phyloP scores from a whole-genome alignment of 2,113 vertebrate species.

The Naja naja region DNA sequence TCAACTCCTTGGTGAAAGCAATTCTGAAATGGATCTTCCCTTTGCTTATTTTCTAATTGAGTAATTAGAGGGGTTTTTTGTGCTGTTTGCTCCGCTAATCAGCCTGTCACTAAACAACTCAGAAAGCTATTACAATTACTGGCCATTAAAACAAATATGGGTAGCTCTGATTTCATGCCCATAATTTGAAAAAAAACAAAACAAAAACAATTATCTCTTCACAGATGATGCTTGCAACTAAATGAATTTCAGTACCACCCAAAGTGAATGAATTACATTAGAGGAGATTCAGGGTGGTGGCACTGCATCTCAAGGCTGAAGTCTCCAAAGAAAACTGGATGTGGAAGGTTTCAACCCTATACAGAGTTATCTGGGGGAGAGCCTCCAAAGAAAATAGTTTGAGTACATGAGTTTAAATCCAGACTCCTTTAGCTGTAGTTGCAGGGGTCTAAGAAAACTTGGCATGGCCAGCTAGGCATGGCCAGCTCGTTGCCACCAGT shows the following conservation, averaged over 20 bases:
- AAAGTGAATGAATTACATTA: not conserved
- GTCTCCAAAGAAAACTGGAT: not conserved
- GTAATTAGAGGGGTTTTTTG: not conserved
- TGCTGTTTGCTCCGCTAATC: not conserved
- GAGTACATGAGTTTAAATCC: not conserved
- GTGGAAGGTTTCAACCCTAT: not conserved
- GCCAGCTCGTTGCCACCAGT: not conserved
- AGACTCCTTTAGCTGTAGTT: not conserved
- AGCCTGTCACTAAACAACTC: fast-evolving
- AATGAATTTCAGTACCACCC: not conserved
- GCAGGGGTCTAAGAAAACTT: not conserved
- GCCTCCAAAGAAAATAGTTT: not conserved
- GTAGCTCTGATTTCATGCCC: not conserved
- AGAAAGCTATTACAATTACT: not conserved
- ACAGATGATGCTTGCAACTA: not conserved
- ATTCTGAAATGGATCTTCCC: not conserved
- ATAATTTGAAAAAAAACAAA: not conserved
- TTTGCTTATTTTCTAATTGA: not conserved
- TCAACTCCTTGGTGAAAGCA: not conserved
- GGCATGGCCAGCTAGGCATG: not conserved
- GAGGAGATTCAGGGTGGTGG: not conserved
- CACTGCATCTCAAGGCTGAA: not conserved
- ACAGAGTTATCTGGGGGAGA: not conserved
- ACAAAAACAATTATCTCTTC: not conserved
- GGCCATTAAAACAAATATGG: not conserved